These are phyloP conservation scores for Tipula unca DNA, from an alignment of 2,888 invertebrate genomes.

Conservation along the genomic window DNA sequence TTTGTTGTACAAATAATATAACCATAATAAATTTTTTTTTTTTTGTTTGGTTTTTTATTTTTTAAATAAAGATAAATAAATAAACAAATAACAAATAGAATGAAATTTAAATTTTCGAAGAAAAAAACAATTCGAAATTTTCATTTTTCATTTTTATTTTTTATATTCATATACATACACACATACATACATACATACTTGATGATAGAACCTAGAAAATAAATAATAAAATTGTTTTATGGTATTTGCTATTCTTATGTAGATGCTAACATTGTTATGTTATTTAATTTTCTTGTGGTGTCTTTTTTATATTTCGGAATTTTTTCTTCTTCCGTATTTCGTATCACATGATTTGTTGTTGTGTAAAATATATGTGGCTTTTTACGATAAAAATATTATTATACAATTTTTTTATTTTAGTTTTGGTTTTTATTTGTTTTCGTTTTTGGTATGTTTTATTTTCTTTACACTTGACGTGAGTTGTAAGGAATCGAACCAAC, in stretches of 20 bases:
- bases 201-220: neutral
- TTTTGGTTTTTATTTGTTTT: neutral
- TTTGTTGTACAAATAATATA: neutral
- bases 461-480: neutral
- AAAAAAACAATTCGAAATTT: neutral
- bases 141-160: neutral
- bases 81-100: neutral
- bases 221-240: conserved; percentile 8
- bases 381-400: neutral
- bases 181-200: no score
- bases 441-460: neutral
- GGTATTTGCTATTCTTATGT: neutral
- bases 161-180: no score
- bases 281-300: conserved; percentile 14
- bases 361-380: neutral
- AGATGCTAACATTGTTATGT: neutral
- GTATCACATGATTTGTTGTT: neutral
- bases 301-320: neutral
- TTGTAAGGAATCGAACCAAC: neutral
- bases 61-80: neutral
- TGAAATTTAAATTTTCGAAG: neutral
- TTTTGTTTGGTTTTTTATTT: neutral
- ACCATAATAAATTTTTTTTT: neutral
- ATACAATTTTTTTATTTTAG: neutral
- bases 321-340: neutral